Base-by-base conservation (phyloP, 2,113 vertebrate genomes). In the Vimba vimba region DNA sequence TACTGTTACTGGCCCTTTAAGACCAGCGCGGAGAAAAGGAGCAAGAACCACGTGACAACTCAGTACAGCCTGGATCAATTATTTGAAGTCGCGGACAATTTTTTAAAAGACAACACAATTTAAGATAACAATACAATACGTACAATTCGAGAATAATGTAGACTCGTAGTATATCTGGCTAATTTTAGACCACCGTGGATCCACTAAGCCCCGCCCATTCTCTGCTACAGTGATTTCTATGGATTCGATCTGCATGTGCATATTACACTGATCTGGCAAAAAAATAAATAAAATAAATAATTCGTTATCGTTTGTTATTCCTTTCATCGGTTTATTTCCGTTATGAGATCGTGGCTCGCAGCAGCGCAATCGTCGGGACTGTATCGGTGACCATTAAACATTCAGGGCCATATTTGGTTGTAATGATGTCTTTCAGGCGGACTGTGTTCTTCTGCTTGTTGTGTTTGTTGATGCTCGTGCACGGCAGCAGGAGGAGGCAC, bases 401-500 rank as follows among this genome's bases (percentile, higher is more conserved):
- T 45, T n/a, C 0, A n/a, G 3, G 21, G 10, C 71, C 10, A 8
- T 25, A n/a, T 50, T 8, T 15, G 10, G 21, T 4, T 1, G 3
- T 52, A n/a, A 80, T 45, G 78, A 82, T 82, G 79, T 15, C 23
- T 33, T 21, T 82, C 36, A 30, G 19, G 4, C 9, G 79, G 62
- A 45, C 60, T 6, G 60, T 27, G 25, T 4, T 79, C 17, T n/a
- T 79, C 30, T 60, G 52, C 11, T 2, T 50, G 9, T 4, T 82
- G 39, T 82, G 60, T 47, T 27, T 71, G 45, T 9, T 52, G 15
- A 50, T 79, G 68, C 94, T 94, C 86, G 95, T 96, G 87, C 96
- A 62, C 25, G 82, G 60, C 30, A 66, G 96, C 91, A 97, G 95
- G 94, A 97, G 95, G 92, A 96, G 94, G 91, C 96, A 95, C 93